Conservation (phyloP, 2,113 vertebrate genomes). For the Epinephelus lanceolatus region DNA sequence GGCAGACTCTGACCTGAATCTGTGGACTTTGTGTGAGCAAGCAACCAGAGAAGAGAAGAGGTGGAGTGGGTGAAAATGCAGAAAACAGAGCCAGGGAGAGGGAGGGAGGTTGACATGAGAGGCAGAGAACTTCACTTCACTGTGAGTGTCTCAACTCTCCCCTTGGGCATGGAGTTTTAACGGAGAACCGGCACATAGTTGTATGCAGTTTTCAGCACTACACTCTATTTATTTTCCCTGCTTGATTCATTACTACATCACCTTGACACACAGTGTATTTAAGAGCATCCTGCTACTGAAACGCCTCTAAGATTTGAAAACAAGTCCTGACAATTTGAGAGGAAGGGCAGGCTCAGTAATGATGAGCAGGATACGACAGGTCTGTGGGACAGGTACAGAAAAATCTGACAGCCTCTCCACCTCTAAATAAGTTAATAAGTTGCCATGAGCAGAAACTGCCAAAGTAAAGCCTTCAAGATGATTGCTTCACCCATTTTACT, state of each 20-base stretch:
- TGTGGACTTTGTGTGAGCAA: slow-evolving; percentile 58
- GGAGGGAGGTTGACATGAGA: slow-evolving; percentile 24
- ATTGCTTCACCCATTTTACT: slow-evolving; percentile 14
- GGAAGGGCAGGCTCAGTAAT: slow-evolving; percentile 26
- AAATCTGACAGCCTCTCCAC: slow-evolving; percentile 38
- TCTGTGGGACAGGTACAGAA: slow-evolving; percentile 44
- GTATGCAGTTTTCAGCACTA: slow-evolving; percentile 57
- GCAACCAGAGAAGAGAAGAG: slow-evolving; percentile 50
- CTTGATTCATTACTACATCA: slow-evolving; percentile 67
- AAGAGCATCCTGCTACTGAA: slow-evolving; percentile 50
- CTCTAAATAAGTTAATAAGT: slow-evolving; percentile 48
- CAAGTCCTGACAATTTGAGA: slow-evolving; percentile 26
- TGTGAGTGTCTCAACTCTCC: slow-evolving; percentile 63
- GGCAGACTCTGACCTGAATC: slow-evolving; percentile 78
- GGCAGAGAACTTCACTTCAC: slow-evolving; percentile 61
- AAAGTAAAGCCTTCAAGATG: slow-evolving; percentile 37
- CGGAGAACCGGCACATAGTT: slow-evolving; percentile 49
- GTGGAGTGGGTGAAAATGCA: slow-evolving; percentile 47
- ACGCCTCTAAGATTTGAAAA: slow-evolving; percentile 54
- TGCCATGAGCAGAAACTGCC: slow-evolving; percentile 26
- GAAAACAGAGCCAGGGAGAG: slow-evolving; percentile 31
- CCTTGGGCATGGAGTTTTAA: slow-evolving; percentile 63
- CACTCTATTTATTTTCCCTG: slow-evolving; percentile 53
- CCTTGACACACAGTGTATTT: slow-evolving; percentile 58
- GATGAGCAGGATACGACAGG: slow-evolving; percentile 38